Evolutionary conservation across 2,113 vertebrate genomes (phyloP).

Genomic region (Pseudorhombus dupliciocellatus): DNA sequence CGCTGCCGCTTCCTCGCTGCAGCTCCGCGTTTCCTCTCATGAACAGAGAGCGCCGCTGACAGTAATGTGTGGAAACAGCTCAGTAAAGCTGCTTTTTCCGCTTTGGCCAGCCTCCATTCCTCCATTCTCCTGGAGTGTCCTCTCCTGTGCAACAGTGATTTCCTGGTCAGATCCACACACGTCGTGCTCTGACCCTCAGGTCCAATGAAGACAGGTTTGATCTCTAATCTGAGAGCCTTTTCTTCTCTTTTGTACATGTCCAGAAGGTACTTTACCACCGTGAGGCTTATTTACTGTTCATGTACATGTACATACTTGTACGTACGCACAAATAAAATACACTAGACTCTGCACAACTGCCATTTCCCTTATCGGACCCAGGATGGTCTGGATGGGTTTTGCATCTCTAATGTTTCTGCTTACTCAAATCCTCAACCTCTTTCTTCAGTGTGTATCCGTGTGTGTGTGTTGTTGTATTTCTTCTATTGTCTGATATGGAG

Average conservation of each 20-base stretch:
- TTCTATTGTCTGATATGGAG: no score
- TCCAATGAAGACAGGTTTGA: conserved; percentile 1
- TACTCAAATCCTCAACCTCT: background rate
- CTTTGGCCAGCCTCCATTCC: conserved; percentile 19
- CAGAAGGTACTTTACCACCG: background rate
- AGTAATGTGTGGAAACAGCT: conserved; percentile 37
- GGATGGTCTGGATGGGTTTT: no score
- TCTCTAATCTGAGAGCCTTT: conserved; percentile 19
- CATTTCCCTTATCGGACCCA: no score
- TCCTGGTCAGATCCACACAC: background rate
- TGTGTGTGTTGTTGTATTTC: no score
- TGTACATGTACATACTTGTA: no score
- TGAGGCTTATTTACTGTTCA: no score
- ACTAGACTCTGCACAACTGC: background rate
- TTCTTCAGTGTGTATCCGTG: background rate
- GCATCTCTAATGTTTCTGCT: background rate
- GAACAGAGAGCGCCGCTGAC: conserved; percentile 17
- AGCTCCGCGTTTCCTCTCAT: background rate
- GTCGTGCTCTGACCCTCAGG: background rate
- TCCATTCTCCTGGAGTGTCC: conserved; percentile 39
- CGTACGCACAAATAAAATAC: background rate
- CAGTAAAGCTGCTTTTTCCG: conserved; percentile 26
- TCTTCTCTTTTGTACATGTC: conserved; percentile 3
- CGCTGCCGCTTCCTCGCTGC: background rate
- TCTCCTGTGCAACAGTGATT: conserved; percentile 40